These are phyloP conservation scores for Stenolophus ochropezus DNA, from an alignment of 2,888 invertebrate genomes.

Conservation along the genomic window DNA sequence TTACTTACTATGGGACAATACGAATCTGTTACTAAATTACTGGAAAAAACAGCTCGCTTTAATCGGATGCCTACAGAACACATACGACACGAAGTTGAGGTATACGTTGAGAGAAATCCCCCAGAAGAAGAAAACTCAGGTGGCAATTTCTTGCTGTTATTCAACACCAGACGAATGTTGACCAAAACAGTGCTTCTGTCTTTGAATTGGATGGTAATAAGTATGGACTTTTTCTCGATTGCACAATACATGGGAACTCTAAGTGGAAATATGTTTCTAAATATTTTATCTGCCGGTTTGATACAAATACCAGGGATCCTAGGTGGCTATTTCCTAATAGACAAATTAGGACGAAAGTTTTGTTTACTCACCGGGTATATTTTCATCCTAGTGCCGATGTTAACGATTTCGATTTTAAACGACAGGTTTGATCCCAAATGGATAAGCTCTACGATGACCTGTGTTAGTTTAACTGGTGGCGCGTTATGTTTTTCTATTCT, in stretches of 20 bases:
- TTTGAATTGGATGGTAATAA: constrained; percentile 89
- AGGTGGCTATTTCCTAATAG: constrained; percentile 76
- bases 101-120: constrained; percentile 36
- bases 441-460: background rate
- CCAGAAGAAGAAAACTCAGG: constrained; percentile 63
- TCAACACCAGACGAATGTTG: constrained; percentile 77
- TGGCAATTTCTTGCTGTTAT: constrained; percentile 81
- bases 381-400: constrained; percentile 79
- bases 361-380: constrained; percentile 80
- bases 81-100: constrained; percentile 64
- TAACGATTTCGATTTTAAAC: constrained; percentile 77
- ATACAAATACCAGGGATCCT: constrained; percentile 78
- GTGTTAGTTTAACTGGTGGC: background rate
- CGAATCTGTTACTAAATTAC: constrained; percentile 70
- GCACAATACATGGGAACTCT: constrained; percentile 88
- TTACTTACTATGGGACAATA: constrained; percentile 71
- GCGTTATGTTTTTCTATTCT: background rate
- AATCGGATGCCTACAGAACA: constrained; percentile 71
- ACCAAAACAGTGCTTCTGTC: constrained; percentile 83
- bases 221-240: constrained; percentile 92
- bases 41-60: constrained; percentile 69
- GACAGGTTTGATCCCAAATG: constrained; percentile 62
- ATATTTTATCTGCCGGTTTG: constrained; percentile 87
- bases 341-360: constrained; percentile 80
- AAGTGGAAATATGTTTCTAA: constrained; percentile 87